Evolutionary conservation across 2,888 invertebrate species (phyloP), one percentile per base, ranked within the genome.

Genomic region (Nemotelus pantherinus): DNA sequence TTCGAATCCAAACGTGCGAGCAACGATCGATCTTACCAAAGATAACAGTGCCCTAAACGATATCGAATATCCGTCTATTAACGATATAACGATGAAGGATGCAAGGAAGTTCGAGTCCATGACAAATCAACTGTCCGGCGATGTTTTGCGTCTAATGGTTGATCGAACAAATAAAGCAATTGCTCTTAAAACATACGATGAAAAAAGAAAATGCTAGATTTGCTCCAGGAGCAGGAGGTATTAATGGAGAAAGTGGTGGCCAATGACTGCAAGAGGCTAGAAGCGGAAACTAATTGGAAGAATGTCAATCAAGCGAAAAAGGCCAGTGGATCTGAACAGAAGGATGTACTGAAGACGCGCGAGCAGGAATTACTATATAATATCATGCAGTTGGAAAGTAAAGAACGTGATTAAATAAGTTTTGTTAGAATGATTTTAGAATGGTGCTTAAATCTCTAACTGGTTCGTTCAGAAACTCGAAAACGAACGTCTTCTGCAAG

Each of bases 1-100:
- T 77, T 93, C 94, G 76, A 94, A 96, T 88, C 91, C 94, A 0
- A 89, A 89, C 79, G 90, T 92, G 1, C 83, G 85, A 81, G 89
- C 88, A 76, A 92, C 90, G 2, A 81, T 83, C 74, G 80, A 81
- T 7, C 83, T 83, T 39, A 83, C 83, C 78, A 83, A 83, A 71
- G 83, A 85, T 50, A 79, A 82, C 2, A 84, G 78, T 67, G 65
- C 70, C 3, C 82, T 87, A 83, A 92, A 90, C 80, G 90, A 89
- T 67, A 91, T 92, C 76, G 90, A 90, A 77, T 93, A 93, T 86
- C 92, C 93, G 2, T 85, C 84, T 0, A 84, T 88, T 41, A 87
- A 84, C 84, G 82, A 90, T 87, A 81, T 85, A 82, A 85, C 87
- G 78, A 87, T 87, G 87, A 87, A 87, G 80, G 86, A 86, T 63